Percentiles rank a stretch among this genome's conserved stretches.
phyloP scores from a whole-genome alignment of 2,888 invertebrate genomes.

The Holacanthella duospinosa region DNA sequence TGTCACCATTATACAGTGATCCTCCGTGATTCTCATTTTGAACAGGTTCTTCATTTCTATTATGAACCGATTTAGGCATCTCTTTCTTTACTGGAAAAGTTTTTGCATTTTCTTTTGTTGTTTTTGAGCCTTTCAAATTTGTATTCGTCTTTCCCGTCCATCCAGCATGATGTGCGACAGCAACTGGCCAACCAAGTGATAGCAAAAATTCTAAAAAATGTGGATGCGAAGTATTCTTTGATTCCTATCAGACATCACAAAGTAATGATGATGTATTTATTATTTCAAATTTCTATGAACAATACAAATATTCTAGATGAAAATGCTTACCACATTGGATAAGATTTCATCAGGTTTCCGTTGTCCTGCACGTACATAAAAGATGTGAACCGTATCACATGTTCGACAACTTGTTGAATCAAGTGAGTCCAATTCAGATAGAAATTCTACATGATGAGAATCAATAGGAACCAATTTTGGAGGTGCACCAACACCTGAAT shows the following conservation, averaged over 20 bases:
- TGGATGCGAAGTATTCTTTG: slow-evolving; percentile 39
- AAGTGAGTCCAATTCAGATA: slow-evolving; percentile 63
- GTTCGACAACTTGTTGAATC: slow-evolving; percentile 80
- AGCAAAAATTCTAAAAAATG: slow-evolving; percentile 52
- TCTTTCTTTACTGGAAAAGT: neutral
- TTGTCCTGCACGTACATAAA: slow-evolving; percentile 84
- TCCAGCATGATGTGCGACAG: slow-evolving; percentile 73
- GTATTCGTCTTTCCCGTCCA: slow-evolving; percentile 85
- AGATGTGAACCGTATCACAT: slow-evolving; percentile 84
- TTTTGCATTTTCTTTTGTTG: slow-evolving; percentile 20
- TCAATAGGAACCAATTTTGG: slow-evolving; percentile 62
- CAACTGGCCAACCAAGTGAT: slow-evolving; percentile 80
- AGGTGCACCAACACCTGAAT: slow-evolving; percentile 24
- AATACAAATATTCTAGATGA: neutral
- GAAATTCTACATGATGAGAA: slow-evolving; percentile 58
- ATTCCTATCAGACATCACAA: slow-evolving; percentile 41
- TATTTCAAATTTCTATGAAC: neutral
- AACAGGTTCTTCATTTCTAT: neutral
- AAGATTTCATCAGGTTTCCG: slow-evolving; percentile 66
- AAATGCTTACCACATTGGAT: slow-evolving; percentile 54
- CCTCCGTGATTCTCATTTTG: slow-evolving; percentile 52
- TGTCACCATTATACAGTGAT: slow-evolving; percentile 67
- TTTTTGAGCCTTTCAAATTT: slow-evolving; percentile 56
- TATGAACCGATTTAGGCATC: neutral
- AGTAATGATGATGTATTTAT: slow-evolving; percentile 6